Percentiles rank a stretch among this genome's conserved stretches.
Conservation (phyloP, 2,113 vertebrate genomes). For the Cisticola juncidis region DNA sequence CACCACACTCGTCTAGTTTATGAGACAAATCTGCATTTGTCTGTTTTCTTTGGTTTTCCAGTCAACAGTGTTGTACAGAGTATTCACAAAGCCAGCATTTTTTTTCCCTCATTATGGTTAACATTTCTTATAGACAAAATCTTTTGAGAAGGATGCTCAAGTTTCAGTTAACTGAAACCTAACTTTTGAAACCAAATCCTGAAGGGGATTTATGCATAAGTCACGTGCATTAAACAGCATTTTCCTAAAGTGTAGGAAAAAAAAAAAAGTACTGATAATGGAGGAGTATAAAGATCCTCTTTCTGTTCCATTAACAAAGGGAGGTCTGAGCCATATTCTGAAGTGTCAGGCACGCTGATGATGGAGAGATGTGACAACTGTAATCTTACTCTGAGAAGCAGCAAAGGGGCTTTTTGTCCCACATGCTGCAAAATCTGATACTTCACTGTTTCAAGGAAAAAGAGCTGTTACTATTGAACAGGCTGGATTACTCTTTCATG, state of each 20-base stretch:
- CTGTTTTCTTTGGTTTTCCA: not conserved
- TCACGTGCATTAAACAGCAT: not conserved
- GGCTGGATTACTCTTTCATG: slow-evolving; percentile 9
- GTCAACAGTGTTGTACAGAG: not conserved
- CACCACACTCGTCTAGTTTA: not conserved
- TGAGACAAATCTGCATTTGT: not conserved
- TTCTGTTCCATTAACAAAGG: slow-evolving; percentile 42
- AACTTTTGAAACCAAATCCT: not conserved
- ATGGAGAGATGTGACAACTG: not conserved
- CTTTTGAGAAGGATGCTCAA: not conserved
- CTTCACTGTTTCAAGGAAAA: slow-evolving; percentile 44
- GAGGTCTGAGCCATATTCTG: slow-evolving; percentile 1
- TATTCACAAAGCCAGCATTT: not conserved
- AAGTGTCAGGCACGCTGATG: slow-evolving; percentile 29
- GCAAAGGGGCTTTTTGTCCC: slow-evolving; percentile 37
- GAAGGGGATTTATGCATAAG: not conserved
- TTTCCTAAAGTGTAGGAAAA: slow-evolving; percentile 14
- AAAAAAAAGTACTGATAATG: not conserved
- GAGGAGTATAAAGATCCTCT: slow-evolving; percentile 18
- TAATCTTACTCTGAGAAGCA: slow-evolving; percentile 23
- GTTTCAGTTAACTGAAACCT: slow-evolving; percentile 8
- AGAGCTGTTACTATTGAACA: slow-evolving; percentile 17
- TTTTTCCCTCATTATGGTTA: not conserved
- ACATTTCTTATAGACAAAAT: not conserved
- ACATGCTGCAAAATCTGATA: slow-evolving; percentile 27